Evolutionary conservation across 2,888 invertebrate species (phyloP).

Genomic region (Alloscopus bannaensis): DNA sequence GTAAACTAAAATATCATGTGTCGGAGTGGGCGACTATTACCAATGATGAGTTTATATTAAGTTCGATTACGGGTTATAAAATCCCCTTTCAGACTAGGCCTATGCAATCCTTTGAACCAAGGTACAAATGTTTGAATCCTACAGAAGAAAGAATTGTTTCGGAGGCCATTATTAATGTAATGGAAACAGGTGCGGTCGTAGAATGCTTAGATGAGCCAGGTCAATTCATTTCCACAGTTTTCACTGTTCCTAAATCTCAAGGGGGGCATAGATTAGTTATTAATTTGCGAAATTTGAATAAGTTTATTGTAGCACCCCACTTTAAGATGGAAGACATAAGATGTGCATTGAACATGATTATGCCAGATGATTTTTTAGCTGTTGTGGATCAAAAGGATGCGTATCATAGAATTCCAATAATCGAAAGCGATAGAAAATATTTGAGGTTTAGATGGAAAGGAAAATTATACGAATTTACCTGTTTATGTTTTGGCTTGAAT

Average conservation of each 20-base stretch:
- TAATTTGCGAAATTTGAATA: conserved; percentile 22
- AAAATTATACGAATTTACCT: conserved; percentile 10
- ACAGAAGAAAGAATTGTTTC: background rate
- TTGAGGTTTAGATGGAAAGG: conserved; percentile 7
- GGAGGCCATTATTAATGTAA: background rate
- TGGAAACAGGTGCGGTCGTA: conserved; percentile 12
- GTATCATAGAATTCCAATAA: conserved; percentile 15
- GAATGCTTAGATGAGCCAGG: background rate
- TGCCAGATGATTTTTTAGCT: background rate
- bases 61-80: background rate
- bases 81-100: background rate
- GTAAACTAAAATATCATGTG: background rate
- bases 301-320: background rate
- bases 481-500: conserved; percentile 22
- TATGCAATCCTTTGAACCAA: background rate
- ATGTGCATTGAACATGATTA: background rate
- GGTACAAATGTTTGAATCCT: background rate
- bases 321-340: conserved; percentile 37
- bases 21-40: background rate
- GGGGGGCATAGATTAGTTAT: background rate
- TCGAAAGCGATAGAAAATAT: background rate
- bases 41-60: background rate
- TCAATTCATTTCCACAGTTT: conserved; percentile 16
- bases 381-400: conserved; percentile 20
- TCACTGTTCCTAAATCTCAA: conserved; percentile 29